Percentiles rank a stretch among this genome's conserved stretches.
Evolutionary conservation across 2,888 invertebrate genomes (phyloP).

Genomic region (Leptopilina myrica): DNA sequence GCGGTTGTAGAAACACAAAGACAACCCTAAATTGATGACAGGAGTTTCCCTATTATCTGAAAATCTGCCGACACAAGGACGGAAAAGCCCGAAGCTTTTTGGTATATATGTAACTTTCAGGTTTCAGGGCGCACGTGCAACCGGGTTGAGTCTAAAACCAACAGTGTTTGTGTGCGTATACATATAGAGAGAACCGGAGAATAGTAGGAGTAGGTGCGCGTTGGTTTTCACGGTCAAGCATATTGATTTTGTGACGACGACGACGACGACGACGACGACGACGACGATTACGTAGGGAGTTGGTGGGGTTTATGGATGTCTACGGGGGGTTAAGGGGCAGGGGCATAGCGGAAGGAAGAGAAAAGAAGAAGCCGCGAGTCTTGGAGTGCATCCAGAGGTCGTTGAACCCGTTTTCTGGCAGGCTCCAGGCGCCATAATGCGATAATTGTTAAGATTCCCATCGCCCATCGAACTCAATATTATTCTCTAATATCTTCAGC

Average conservation of each 20-base stretch:
- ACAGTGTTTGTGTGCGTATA: conserved; percentile 33
- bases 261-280: conserved; percentile 49
- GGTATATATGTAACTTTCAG: not conserved
- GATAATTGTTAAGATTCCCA: conserved; percentile 62
- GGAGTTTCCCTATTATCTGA: not conserved
- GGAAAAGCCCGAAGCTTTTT: conserved; percentile 24
- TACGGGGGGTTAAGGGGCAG: conserved; percentile 45
- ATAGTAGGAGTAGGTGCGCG: conserved; percentile 63
- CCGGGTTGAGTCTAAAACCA: conserved; percentile 46
- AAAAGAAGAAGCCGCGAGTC: conserved; percentile 64
- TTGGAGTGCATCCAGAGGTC: conserved; percentile 75
- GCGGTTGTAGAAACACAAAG: not conserved
- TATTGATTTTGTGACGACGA: conserved; percentile 61
- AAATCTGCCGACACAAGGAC: not conserved
- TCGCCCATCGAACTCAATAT: conserved; percentile 29
- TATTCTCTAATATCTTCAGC: conserved; percentile 11
- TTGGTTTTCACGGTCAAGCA: conserved; percentile 76
- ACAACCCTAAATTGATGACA: conserved; percentile 11
- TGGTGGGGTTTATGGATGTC: conserved; percentile 42
- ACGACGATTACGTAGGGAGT: conserved; percentile 50
- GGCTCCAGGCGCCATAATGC: conserved; percentile 58
- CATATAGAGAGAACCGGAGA: conserved; percentile 43
- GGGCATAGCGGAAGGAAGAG: conserved; percentile 55
- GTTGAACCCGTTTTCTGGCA: conserved; percentile 69
- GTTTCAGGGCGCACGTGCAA: conserved; percentile 55